phyloP scores from a whole-genome alignment of 2,113 vertebrate genomes.

The Sula dactylatra region DNA sequence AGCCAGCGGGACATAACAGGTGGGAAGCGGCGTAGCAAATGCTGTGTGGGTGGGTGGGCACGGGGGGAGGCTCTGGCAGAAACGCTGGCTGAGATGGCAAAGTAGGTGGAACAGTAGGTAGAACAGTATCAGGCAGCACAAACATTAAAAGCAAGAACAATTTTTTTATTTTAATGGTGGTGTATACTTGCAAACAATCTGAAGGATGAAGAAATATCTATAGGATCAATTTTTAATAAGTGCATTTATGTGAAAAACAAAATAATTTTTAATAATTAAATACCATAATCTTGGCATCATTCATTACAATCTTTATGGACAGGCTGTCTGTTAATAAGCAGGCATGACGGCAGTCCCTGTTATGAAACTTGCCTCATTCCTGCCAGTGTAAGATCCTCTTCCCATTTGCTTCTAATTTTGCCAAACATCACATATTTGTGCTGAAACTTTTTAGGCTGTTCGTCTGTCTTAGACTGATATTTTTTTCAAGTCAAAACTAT shows the following conservation, averaged over 20 bases:
- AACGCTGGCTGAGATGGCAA: background rate
- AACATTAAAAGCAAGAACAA: background rate
- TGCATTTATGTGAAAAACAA: background rate
- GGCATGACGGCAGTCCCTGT: background rate
- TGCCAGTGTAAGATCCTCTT: background rate
- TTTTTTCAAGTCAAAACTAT: background rate
- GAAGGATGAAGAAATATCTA: background rate
- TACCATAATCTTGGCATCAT: background rate
- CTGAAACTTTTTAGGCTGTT: background rate
- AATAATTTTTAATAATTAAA: conserved; percentile 41
- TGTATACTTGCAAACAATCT: background rate
- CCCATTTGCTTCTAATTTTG: conserved; percentile 21
- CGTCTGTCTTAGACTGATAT: background rate
- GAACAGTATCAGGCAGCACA: background rate
- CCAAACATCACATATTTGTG: background rate
- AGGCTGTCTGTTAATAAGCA: background rate
- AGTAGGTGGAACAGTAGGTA: background rate
- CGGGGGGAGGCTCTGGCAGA: background rate
- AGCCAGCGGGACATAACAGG: background rate
- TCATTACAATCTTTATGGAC: background rate
- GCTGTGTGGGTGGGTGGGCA: background rate
- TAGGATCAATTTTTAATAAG: conserved; percentile 44
- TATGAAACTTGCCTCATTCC: background rate
- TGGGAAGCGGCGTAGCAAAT: background rate
- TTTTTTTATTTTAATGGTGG: background rate